Percentiles rank a stretch among this genome's conserved stretches.
These are phyloP conservation scores for Bufo bufo DNA, from an alignment of 2,113 vertebrate species.

Conservation along the genomic window DNA sequence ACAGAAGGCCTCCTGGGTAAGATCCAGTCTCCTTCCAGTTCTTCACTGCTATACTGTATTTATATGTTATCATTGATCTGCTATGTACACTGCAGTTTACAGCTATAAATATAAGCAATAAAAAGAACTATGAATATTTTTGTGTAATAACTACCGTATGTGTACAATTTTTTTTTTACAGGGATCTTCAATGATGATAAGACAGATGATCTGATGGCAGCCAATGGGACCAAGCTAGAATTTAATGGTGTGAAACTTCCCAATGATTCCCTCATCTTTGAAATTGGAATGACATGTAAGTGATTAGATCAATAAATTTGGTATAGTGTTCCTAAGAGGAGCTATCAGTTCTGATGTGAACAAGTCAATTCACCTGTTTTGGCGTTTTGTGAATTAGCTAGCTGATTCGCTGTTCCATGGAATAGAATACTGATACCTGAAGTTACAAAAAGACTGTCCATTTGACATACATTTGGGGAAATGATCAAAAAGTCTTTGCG, in stretches of 20 bases:
- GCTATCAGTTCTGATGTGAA: background rate
- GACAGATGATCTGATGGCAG: slow-evolving; percentile 55
- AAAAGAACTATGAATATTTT: too few species aligned
- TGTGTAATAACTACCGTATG: background rate
- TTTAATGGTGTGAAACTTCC: slow-evolving; percentile 55
- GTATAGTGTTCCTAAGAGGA: background rate
- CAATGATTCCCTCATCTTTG: slow-evolving; percentile 52
- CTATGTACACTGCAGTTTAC: background rate
- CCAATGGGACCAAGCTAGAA: slow-evolving; percentile 51
- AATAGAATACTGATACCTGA: too few species aligned
- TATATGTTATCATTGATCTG: background rate
- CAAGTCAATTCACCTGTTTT: background rate
- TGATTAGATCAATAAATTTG: background rate
- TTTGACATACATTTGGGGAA: too few species aligned
- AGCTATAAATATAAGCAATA: background rate
- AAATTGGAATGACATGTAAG: slow-evolving; percentile 60
- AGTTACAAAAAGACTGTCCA: too few species aligned
- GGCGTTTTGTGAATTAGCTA: too few species aligned
- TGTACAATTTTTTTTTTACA: background rate
- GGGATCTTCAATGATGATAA: slow-evolving; percentile 58
- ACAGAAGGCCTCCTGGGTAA: slow-evolving; percentile 59
- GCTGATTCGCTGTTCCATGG: too few species aligned
- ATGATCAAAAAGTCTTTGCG: background rate
- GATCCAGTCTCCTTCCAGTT: background rate
- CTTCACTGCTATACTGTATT: background rate